A percentile compares a stretch with the other conserved stretches of the same genome.
Conservation (phyloP, 2,113 vertebrate species). For the Thamnaconus septentrionalis region DNA sequence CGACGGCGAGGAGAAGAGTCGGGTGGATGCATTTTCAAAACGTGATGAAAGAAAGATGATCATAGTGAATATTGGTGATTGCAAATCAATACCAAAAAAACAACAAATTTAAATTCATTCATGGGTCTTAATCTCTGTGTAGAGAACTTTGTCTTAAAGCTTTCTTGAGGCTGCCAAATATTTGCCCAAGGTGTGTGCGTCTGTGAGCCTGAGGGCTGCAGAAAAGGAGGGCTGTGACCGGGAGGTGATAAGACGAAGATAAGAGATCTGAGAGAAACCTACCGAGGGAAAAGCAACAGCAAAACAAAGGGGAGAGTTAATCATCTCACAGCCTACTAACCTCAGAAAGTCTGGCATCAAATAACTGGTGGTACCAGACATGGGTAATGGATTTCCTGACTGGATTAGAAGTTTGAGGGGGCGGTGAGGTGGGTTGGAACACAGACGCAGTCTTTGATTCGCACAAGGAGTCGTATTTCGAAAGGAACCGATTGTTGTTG, state of each 20-base stretch:
- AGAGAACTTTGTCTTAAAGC: conserved; percentile 35
- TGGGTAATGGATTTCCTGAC: conserved; percentile 36
- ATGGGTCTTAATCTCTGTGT: neutral
- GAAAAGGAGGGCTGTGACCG: conserved; percentile 55
- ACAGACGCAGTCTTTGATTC: neutral
- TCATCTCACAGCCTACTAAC: conserved; percentile 67
- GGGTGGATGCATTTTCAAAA: no score
- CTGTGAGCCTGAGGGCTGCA: conserved; percentile 44
- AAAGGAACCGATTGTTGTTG: neutral
- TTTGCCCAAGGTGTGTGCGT: conserved; percentile 69
- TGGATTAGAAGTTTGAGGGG: conserved; percentile 22
- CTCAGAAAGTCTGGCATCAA: conserved; percentile 61
- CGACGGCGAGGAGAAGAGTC: no score
- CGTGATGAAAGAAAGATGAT: neutral
- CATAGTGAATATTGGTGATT: neutral
- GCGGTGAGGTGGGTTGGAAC: neutral
- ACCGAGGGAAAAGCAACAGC: conserved; percentile 59
- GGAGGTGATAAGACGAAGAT: conserved; percentile 69
- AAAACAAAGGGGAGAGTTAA: conserved; percentile 72
- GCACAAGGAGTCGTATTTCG: neutral
- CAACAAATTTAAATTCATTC: neutral
- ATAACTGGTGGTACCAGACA: conserved; percentile 65
- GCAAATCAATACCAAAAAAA: neutral
- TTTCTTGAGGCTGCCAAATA: conserved; percentile 65
- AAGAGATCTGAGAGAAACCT: conserved; percentile 69